These are phyloP conservation scores for Cygnus olor DNA, from an alignment of 2,797 vertebrate genomes.

Conservation along the genomic window DNA sequence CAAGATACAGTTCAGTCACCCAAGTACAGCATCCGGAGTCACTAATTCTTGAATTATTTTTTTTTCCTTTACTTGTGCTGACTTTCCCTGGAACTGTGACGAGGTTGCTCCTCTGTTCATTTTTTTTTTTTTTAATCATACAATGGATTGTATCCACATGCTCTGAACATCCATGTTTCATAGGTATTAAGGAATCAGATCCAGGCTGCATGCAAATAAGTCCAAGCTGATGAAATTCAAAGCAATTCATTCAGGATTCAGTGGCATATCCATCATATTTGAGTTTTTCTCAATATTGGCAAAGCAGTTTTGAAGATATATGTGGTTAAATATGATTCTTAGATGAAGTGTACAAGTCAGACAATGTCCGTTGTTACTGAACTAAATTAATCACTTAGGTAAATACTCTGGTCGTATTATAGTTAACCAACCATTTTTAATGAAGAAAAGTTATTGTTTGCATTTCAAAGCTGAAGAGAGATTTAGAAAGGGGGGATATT, in stretches of 20 bases:
- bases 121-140: not conserved
- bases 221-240: constrained; percentile 6
- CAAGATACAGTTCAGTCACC: not conserved
- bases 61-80: not conserved
- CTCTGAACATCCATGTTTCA: not conserved
- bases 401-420: not conserved
- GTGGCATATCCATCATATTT: not conserved
- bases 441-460: not conserved
- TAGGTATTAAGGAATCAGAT: constrained; percentile 9
- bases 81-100: not conserved
- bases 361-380: not conserved
- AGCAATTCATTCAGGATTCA: not conserved
- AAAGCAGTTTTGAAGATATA: not conserved
- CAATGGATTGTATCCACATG: constrained; percentile 11
- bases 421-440: not conserved
- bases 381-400: not conserved
- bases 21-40: not conserved
- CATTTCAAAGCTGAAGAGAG: not conserved
- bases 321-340: not conserved
- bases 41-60: not conserved
- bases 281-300: not conserved
- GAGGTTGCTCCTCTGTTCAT: not conserved
- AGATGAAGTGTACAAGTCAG: not conserved
- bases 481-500: not conserved
- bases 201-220: not conserved